Evolutionary conservation across 2,888 invertebrate species (phyloP), one percentile per base, ranked within the genome.

Genomic region (Hyposoter didymator): DNA sequence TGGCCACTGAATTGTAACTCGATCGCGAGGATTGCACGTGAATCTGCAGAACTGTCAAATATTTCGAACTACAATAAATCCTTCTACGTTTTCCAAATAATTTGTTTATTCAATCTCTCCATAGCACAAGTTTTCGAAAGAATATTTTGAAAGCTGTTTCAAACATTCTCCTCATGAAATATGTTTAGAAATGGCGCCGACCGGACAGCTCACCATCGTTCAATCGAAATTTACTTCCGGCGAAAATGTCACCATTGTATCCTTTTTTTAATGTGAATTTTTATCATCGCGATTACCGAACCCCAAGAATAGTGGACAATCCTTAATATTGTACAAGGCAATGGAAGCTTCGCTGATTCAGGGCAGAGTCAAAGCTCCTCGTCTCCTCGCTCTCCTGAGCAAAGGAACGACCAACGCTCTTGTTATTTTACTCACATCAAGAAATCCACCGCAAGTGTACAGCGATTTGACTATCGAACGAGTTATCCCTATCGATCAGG

Each of bases 401-500:
- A 95, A 95, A 90, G 95, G 95, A 86, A 92, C 93, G 32, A 95
- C 95, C 17, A 94, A 94, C 92, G 96, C 95, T 78, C 93, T 96
- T 85, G 95, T 96, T 90, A 94, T 96, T 85, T 94, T 95, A 87
- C 94, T 95, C 72, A 94, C 95, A 8, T 94, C 96, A 81, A 95
- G 95, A 90, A 95, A 94, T 90, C 96, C 96, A 89, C 96, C 97
- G 28, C 96, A 95, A 92, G 96, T 96, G 80, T 96, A 96, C 91
- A 96, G 96, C 75, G 98, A 98, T 94, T 95, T 98, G 89, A 96
- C 96, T 17, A 96, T 98, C 90, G 97, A 98, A 94, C 96, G 96
- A 93, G 96, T 97, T 75, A 95, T 98, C 90, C 97, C 98, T 39
- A 96, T 98, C 81, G 97, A 98, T 94, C 96, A 96, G 90, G 96